phyloP scores from a whole-genome alignment of 2,113 vertebrate genomes.

The Brevimyrus niger region DNA sequence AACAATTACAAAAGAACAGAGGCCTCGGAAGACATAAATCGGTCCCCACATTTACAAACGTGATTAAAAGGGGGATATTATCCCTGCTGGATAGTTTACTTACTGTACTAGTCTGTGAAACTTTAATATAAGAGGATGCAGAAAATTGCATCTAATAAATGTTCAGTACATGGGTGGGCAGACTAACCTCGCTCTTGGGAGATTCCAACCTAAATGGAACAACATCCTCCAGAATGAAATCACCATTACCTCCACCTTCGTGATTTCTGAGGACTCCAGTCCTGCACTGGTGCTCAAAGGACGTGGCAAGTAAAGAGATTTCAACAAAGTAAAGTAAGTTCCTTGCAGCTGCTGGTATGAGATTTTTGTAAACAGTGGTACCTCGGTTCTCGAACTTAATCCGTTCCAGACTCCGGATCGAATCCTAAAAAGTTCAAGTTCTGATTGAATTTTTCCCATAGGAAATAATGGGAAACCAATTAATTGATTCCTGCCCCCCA shows the following conservation, averaged over 20 bases:
- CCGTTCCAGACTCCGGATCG: no score
- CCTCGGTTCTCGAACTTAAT: no score
- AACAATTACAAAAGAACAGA: constrained; percentile 32
- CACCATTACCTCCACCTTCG: background rate
- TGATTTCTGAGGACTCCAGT: background rate
- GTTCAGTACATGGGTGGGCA: background rate
- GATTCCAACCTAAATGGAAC: background rate
- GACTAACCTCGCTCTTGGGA: background rate
- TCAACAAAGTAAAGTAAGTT: background rate
- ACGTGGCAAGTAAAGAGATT: background rate
- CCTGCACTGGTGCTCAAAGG: background rate
- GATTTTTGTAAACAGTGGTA: background rate
- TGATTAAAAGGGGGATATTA: constrained; percentile 13
- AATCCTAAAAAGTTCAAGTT: no score
- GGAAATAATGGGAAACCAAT: no score
- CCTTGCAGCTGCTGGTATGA: background rate
- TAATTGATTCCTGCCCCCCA: no score
- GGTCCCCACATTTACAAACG: background rate
- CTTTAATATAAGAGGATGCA: background rate
- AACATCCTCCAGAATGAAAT: background rate
- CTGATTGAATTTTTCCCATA: no score
- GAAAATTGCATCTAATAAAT: background rate
- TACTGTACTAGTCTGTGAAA: background rate
- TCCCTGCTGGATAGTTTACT: background rate
- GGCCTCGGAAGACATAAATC: background rate